A percentile compares a stretch with the other conserved stretches of the same genome.
Conservation (phyloP, 2,113 vertebrate species). For the Equus przewalskii region DNA sequence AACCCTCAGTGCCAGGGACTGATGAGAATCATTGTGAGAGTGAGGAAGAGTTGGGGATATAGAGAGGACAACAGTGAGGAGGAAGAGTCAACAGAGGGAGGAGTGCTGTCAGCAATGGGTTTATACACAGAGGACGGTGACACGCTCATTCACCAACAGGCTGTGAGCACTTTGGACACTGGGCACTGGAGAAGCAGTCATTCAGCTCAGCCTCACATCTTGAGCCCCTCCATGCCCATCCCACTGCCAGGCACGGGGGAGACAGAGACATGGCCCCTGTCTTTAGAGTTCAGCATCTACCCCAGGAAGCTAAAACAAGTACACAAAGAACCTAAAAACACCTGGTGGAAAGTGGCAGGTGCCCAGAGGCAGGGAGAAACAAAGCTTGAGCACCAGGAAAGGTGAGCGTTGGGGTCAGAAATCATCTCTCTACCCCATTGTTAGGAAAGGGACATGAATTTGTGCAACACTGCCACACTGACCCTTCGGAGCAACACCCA, state of each 20-base stretch:
- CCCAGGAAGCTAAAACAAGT: slow-evolving; percentile 20
- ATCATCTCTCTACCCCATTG: neutral
- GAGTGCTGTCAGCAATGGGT: neutral
- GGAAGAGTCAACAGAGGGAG: neutral
- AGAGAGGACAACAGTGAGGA: neutral
- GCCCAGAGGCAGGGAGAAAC: neutral
- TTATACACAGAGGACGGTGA: slow-evolving; percentile 10
- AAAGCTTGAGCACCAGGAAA: neutral
- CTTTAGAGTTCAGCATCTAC: neutral
- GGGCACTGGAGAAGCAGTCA: neutral
- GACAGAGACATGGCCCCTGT: neutral
- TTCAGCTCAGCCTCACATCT: neutral
- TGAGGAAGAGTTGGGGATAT: neutral
- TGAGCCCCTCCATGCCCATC: neutral
- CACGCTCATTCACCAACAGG: neutral
- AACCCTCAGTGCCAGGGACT: neutral
- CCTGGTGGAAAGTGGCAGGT: neutral
- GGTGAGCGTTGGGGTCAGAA: neutral
- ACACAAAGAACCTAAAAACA: neutral
- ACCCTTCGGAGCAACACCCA: neutral
- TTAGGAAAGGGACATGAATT: neutral
- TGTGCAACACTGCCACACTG: neutral
- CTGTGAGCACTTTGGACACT: neutral
- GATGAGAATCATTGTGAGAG: neutral
- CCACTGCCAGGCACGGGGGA: neutral